Percentiles rank a stretch among this genome's conserved stretches.
These are phyloP conservation scores for Brachypalpus laphriformis DNA, from an alignment of 2,888 invertebrate species.

Conservation along the genomic window DNA sequence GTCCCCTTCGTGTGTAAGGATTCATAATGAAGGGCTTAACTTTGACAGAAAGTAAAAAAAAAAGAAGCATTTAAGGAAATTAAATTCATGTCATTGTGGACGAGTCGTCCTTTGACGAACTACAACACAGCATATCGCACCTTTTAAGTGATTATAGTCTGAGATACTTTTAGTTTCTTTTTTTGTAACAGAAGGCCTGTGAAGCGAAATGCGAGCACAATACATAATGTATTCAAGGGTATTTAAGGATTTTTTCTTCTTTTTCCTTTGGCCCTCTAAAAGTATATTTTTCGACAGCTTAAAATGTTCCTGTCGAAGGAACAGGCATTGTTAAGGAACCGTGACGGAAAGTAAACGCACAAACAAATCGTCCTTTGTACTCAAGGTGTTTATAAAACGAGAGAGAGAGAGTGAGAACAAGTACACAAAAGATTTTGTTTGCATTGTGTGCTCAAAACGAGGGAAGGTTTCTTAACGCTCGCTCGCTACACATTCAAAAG, in stretches of 20 bases:
- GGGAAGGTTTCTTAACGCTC: slow-evolving; percentile 16
- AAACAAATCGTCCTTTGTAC: slow-evolving; percentile 11
- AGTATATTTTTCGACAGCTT: slow-evolving; percentile 52
- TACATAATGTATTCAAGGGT: slow-evolving; percentile 37
- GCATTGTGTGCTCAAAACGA: slow-evolving; percentile 11
- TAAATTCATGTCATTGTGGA: slow-evolving; percentile 59
- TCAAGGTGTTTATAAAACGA: slow-evolving; percentile 38
- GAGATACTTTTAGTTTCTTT: slow-evolving; percentile 28
- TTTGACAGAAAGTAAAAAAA: slow-evolving; percentile 1
- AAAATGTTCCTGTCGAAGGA: not conserved
- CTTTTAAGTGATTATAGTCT: slow-evolving; percentile 63
- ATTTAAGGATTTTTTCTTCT: slow-evolving; percentile 3
- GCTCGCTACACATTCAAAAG: slow-evolving; percentile 3
- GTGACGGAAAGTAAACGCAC: slow-evolving; percentile 28
- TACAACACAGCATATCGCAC: slow-evolving; percentile 45
- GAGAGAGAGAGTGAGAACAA: not conserved
- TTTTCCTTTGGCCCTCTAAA: not conserved
- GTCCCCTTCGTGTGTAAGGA: slow-evolving; percentile 41
- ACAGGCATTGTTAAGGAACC: slow-evolving; percentile 10
- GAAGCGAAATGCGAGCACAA: slow-evolving; percentile 10
- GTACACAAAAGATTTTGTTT: slow-evolving; percentile 30
- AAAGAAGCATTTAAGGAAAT: slow-evolving; percentile 54
- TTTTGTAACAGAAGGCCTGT: slow-evolving; percentile 3
- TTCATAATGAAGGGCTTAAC: slow-evolving; percentile 67
- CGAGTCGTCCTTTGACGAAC: slow-evolving; percentile 42